phyloP scores from a whole-genome alignment of 2,888 invertebrate species.

The Zhuqinia jingwanae region DNA sequence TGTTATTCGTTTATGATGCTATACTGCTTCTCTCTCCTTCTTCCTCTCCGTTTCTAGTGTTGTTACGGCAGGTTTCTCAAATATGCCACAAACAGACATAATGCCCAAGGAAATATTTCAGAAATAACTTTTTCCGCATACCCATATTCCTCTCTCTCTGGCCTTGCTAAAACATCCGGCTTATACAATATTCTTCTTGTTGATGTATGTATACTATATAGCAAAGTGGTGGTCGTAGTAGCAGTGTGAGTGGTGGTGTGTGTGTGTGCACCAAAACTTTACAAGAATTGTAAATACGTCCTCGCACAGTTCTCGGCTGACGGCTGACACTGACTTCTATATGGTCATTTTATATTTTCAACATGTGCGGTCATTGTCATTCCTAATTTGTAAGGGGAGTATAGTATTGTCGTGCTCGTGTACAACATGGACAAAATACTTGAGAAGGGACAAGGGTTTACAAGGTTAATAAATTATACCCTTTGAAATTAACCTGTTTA shows the following conservation, averaged over 20 bases:
- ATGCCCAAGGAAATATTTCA: constrained; percentile 62
- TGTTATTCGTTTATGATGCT: neutral
- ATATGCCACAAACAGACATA: constrained; percentile 73
- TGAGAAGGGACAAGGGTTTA: neutral
- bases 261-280: constrained; percentile 28
- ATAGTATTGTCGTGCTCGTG: too few species aligned
- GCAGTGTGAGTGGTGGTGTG: too few species aligned
- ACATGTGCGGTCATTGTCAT: constrained; percentile 18
- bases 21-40: constrained; percentile 7
- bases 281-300: constrained; percentile 26
- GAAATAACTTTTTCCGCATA: constrained; percentile 44
- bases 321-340: constrained; percentile 53
- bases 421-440: neutral
- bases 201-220: too few species aligned
- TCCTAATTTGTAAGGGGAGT: neutral
- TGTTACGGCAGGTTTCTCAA: constrained; percentile 64
- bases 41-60: too few species aligned
- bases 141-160: neutral
- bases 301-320: neutral
- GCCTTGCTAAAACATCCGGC: neutral
- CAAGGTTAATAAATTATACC: neutral
- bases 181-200: neutral
- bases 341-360: constrained; percentile 36
- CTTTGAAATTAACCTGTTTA: neutral
- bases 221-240: neutral